A percentile compares a stretch with the other conserved stretches of the same genome.
Evolutionary conservation across 2,888 invertebrate species (phyloP).

Genomic region (Caenorhabditis japonica): DNA sequence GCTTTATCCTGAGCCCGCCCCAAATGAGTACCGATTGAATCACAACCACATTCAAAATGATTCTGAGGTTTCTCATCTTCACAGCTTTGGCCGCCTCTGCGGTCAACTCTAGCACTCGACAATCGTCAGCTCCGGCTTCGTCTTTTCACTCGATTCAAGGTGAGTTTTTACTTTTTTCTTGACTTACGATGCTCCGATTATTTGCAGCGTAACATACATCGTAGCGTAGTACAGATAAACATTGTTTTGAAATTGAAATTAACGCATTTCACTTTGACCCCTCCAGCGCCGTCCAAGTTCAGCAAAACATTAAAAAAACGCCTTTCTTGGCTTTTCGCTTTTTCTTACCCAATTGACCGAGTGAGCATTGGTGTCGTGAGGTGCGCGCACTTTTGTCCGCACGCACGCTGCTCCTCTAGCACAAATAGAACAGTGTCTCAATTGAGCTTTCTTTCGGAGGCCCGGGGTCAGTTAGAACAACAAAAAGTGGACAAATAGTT

Average conservation of each 20-base stretch:
- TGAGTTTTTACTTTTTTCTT: slow-evolving; percentile 7
- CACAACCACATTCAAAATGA: slow-evolving; percentile 11
- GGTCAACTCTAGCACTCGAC: slow-evolving; percentile 40
- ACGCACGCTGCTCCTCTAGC: slow-evolving; percentile 26
- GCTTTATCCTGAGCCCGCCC: slow-evolving; percentile 6
- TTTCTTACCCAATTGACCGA: too few relatives aligned
- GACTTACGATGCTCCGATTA: not conserved
- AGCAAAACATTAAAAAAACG: too few relatives aligned
- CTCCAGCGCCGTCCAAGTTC: too few relatives aligned
- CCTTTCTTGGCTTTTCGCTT: too few relatives aligned
- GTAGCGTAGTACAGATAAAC: too few relatives aligned
- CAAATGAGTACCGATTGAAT: slow-evolving; percentile 12
- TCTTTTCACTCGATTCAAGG: slow-evolving; percentile 52
- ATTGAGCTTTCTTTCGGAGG: too few relatives aligned
- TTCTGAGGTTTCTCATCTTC: slow-evolving; percentile 44
- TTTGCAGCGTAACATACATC: too few relatives aligned
- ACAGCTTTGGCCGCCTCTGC: slow-evolving; percentile 21
- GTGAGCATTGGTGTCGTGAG: slow-evolving; percentile 29
- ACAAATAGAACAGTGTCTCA: slow-evolving; percentile 39
- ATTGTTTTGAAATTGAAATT: too few relatives aligned
- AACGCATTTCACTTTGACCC: too few relatives aligned
- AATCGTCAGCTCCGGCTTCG: slow-evolving; percentile 10
- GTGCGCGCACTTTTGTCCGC: slow-evolving; percentile 43
- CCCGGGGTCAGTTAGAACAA: slow-evolving; percentile 24
- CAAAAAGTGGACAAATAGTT: slow-evolving; percentile 33